Evolutionary conservation across 2,797 vertebrate species (phyloP).

Genomic region (Hemibagrus guttatus): DNA sequence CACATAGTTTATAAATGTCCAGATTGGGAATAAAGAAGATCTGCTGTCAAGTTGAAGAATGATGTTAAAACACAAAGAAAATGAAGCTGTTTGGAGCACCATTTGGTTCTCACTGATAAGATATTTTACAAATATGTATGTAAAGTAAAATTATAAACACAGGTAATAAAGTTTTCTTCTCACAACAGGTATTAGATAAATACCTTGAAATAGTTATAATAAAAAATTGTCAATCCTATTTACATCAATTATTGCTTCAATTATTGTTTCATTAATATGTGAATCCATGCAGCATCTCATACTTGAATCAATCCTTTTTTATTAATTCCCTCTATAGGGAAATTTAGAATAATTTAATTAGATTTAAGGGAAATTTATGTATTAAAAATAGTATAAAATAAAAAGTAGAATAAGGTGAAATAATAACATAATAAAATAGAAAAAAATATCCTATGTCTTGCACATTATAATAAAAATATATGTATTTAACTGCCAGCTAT

Average conservation of each 20-base stretch:
- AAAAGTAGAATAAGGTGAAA: no score
- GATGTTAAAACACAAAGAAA: slow-evolving; percentile 23
- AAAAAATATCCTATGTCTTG: no score
- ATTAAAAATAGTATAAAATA: no score
- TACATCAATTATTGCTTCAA: background rate
- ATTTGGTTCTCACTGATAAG: slow-evolving; percentile 14
- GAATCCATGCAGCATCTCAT: background rate
- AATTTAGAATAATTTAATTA: no score
- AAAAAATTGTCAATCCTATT: no score
- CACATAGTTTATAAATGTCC: slow-evolving; percentile 18
- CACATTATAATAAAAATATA: background rate
- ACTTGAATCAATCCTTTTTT: background rate
- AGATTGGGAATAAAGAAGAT: slow-evolving; percentile 1
- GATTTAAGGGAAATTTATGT: no score
- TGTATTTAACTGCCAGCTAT: background rate
- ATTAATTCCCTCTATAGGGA: no score
- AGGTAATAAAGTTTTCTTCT: background rate
- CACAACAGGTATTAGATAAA: background rate
- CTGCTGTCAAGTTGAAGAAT: slow-evolving; percentile 20
- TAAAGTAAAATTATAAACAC: background rate
- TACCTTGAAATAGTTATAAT: background rate
- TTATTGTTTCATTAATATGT: background rate
- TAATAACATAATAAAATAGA: no score
- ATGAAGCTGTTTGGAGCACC: slow-evolving; percentile 12
- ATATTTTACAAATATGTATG: background rate